Base-by-base conservation (phyloP, 2,797 vertebrate genomes). In the Sebastes aleutianus region DNA sequence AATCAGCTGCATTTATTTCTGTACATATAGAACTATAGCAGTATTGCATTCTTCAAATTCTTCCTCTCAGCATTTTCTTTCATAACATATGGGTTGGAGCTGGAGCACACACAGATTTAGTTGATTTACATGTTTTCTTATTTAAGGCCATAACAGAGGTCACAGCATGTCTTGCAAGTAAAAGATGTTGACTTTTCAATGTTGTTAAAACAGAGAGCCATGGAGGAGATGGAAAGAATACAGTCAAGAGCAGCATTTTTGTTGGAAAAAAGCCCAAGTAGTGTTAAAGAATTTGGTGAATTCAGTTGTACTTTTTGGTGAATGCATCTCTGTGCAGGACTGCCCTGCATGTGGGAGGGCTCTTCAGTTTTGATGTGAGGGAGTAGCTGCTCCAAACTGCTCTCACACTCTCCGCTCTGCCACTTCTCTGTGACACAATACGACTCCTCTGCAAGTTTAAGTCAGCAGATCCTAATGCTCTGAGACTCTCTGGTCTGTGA, bases 81-180 rank as follows among this genome's bases (percentile, higher is more conserved):
- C 13, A 57, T 14, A 20, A 53, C 6, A 74, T 34, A 13, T 58
- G 6, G 14, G 0, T 39, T 82, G 24, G 4, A 32, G 16, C 18
- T 76, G 47, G 1, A 66, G 26, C 62, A 59, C 29, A 39, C 36
- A 39, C 36, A 70, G 36, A 58, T 78, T 54, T 1, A 26, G 14
- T 6, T 66, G 7, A 29, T 78, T 84, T 62, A 27, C 24, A 58
- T 20, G 9, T 31, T 57, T 78, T 82, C 68, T 82, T 71, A n/a
- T 83, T 71, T 50, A 20, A 43, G 32, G n/a, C 14, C 26, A 18
- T 24, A 61, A n/a, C 27, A 71, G 71, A 79, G 39, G 18, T 58
- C 57, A 20, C 5, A 65, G 14, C 4, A 66, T 62, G 43, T 59
- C 24, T 27, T 31, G 4, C 50, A 64, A 80, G 59, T 63, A 58